A percentile compares a stretch with the other conserved stretches of the same genome.
Conservation (phyloP, 1,140 invertebrate species). For the Calycopis cecrops region DNA sequence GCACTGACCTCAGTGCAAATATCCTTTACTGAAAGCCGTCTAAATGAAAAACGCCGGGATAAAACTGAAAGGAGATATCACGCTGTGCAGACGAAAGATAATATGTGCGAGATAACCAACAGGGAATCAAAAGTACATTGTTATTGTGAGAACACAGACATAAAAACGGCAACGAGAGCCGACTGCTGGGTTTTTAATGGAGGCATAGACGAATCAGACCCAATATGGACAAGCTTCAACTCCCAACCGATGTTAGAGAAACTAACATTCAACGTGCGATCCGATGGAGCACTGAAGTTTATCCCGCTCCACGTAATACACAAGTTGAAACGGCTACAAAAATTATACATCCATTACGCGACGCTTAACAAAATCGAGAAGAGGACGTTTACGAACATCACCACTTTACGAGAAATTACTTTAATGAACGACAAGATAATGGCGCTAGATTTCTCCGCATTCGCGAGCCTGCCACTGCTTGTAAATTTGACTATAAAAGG, state of each 20-base stretch:
- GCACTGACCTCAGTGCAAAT: constrained; percentile 68
- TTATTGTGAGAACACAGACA: constrained; percentile 63
- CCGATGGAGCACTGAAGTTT: constrained; percentile 79
- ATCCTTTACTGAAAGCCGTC: constrained; percentile 65
- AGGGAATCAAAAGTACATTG: constrained; percentile 70
- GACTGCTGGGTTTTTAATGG: constrained; percentile 82
- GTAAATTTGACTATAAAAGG: constrained; percentile 81
- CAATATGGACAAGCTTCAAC: constrained; percentile 82
- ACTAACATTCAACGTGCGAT: constrained; percentile 81
- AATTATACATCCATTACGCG: constrained; percentile 81
- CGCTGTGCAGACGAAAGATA: constrained; percentile 51
- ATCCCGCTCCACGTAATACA: constrained; percentile 82
- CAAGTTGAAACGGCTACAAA: constrained; percentile 79
- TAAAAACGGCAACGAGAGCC: constrained; percentile 59
- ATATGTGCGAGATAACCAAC: constrained; percentile 68
- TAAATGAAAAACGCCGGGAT: constrained; percentile 69
- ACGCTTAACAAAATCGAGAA: constrained; percentile 80
- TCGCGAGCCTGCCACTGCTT: constrained; percentile 80
- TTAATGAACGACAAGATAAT: constrained; percentile 82
- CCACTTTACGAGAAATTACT: constrained; percentile 80
- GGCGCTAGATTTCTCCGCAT: constrained; percentile 79
- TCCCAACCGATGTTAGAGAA: constrained; percentile 80
- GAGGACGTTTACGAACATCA: constrained; percentile 83
- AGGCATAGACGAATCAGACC: constrained; percentile 77
- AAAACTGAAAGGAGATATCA: constrained; percentile 64